These are phyloP conservation scores for Sycophaga agraensis DNA, from an alignment of 1,140 invertebrate genomes.

Conservation along the genomic window DNA sequence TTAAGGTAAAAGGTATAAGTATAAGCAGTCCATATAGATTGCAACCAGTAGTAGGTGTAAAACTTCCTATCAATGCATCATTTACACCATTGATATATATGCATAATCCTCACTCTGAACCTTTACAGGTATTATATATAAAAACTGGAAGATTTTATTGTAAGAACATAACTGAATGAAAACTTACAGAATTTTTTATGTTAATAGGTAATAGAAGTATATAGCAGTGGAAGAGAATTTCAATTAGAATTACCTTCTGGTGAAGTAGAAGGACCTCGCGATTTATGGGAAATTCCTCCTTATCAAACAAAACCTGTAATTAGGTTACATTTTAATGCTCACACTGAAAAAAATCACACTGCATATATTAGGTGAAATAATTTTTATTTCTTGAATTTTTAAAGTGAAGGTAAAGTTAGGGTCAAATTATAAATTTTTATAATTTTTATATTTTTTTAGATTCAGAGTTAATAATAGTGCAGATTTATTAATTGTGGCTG, in stretches of 20 bases:
- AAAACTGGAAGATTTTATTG: too few relatives aligned
- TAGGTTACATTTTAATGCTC: slow-evolving; percentile 78
- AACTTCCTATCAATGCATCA: slow-evolving; percentile 88
- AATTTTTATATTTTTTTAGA: slow-evolving; percentile 46
- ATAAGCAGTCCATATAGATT: slow-evolving; percentile 85
- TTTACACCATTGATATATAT: slow-evolving; percentile 88
- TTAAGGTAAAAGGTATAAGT: slow-evolving; percentile 77
- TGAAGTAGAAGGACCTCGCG: slow-evolving; percentile 74
- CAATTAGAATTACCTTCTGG: slow-evolving; percentile 85
- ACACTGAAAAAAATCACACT: slow-evolving; percentile 75
- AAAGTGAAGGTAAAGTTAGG: not conserved
- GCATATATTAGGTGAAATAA: slow-evolving; percentile 70
- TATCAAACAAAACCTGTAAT: slow-evolving; percentile 88
- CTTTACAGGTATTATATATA: slow-evolving; percentile 82
- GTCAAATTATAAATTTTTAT: not conserved
- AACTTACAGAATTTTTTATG: slow-evolving; percentile 35
- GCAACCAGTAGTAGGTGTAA: slow-evolving; percentile 83
- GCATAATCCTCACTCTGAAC: slow-evolving; percentile 87
- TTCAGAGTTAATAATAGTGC: slow-evolving; percentile 72
- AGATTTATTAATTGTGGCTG: slow-evolving; percentile 74
- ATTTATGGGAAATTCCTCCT: slow-evolving; percentile 88
- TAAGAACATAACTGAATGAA: too few relatives aligned
- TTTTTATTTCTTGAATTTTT: slow-evolving; percentile 11
- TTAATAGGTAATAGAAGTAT: slow-evolving; percentile 78
- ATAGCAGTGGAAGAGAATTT: slow-evolving; percentile 89